Percentiles rank a stretch among this genome's conserved stretches.
Evolutionary conservation across 1,140 invertebrate species (phyloP).

Genomic region (Listronotus bonariensis): DNA sequence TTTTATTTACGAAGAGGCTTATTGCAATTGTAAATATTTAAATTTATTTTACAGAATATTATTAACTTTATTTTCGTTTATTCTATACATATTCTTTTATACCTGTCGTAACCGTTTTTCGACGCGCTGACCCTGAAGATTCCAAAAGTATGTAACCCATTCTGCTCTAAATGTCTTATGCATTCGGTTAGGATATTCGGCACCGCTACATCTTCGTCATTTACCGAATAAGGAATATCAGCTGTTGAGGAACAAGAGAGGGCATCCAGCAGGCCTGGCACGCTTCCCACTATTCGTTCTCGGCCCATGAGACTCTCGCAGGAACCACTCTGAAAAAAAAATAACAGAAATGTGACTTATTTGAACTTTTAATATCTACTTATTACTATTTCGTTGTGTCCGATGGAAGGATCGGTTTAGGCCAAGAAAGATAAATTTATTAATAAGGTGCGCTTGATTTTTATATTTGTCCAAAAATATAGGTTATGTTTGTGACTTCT

Average conservation of each 20-base stretch:
- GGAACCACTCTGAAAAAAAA: constrained; percentile 60
- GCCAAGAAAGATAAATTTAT: too few species aligned
- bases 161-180: constrained; percentile 76
- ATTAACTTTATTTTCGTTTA: too few species aligned
- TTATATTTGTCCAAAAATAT: too few species aligned
- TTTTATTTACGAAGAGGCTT: too few species aligned
- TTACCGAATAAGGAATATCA: constrained; percentile 49
- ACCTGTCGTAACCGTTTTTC: constrained; percentile 91
- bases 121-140: constrained; percentile 89
- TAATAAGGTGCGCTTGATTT: too few species aligned
- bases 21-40: too few species aligned
- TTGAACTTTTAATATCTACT: too few species aligned
- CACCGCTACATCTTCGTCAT: constrained; percentile 57
- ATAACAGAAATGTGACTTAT: neutral
- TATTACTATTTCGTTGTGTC: too few species aligned
- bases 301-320: constrained; percentile 69
- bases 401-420: too few species aligned
- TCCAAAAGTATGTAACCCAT: constrained; percentile 81
- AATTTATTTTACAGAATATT: too few species aligned
- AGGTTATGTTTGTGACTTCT: too few species aligned
- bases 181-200: constrained; percentile 78
- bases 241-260: constrained; percentile 49
- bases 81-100: too few species aligned
- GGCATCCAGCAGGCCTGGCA: constrained; percentile 61
- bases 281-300: constrained; percentile 63